phyloP scores from a whole-genome alignment of 2,888 invertebrate genomes.

The Yponomeuta plumbellus region DNA sequence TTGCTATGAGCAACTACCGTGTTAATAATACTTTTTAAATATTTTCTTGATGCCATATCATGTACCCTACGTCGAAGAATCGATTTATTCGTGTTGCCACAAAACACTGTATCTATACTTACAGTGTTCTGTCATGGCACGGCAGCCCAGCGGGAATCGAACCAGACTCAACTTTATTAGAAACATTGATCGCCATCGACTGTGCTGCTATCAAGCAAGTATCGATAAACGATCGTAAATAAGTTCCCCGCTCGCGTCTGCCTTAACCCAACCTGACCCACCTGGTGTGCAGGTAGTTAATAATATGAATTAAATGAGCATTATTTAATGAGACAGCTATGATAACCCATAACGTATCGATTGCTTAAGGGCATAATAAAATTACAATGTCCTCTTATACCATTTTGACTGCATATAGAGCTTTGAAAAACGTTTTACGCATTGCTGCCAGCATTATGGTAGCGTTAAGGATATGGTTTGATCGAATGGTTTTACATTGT shows the following conservation, averaged over 20 bases:
- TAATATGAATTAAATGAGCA: neutral
- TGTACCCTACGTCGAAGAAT: too few relatives aligned
- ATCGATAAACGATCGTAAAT: neutral
- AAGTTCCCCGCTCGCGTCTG: neutral
- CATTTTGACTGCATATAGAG: neutral
- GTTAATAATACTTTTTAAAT: too few relatives aligned
- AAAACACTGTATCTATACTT: too few relatives aligned
- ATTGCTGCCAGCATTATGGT: neutral
- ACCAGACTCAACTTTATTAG: too few relatives aligned
- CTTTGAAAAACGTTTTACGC: neutral
- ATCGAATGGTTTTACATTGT: too few relatives aligned
- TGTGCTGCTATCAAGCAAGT: neutral
- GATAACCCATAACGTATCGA: neutral
- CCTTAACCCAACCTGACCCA: neutral
- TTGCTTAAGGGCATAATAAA: neutral
- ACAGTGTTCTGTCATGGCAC: too few relatives aligned
- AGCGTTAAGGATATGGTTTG: too few relatives aligned
- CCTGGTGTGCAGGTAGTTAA: neutral
- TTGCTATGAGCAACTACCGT: too few relatives aligned
- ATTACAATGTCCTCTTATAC: neutral
- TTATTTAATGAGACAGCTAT: neutral
- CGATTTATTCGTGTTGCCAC: too few relatives aligned
- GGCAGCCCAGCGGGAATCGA: too few relatives aligned
- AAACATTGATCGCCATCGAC: neutral
- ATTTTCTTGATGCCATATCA: too few relatives aligned